Evolutionary conservation across 2,113 vertebrate species (phyloP), one percentile per base, ranked within the genome.

Genomic region (Ifrita kowaldi): DNA sequence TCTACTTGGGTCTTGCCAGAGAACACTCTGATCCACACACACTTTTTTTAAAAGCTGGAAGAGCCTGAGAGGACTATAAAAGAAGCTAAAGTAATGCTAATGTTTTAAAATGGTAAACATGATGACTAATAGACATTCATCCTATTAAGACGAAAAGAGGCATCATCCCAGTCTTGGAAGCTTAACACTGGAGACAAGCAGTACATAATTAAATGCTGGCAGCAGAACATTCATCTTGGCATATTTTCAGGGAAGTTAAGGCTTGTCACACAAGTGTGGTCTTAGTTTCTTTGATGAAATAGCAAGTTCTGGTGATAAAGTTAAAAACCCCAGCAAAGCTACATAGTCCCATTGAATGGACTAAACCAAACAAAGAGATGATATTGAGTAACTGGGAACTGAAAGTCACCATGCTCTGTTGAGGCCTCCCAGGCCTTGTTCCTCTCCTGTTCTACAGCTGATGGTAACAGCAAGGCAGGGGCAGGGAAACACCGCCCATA

Each of bases 1-100:
- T 91, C 73, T 79, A 55, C 53, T 62, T 2, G n/a, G 56, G 30
- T 62, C 87, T 65, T 89, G 87, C 91, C 93, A 96, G 60, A 84
- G 89, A 94, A 96, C 91, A 85, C 90, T 89, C 77, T 93, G 87
- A 89, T 93, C 89, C 83, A 22, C 63, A 41, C 30, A 71, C 47
- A 57, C 78, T 91, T 91, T 23, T 83, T 87, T 60, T 24, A 59
- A 88, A 80, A 88, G 64, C 71, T 88, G 35, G 24, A 85, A 80
- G 75, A 88, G 24, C 81, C 69, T 55, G 59, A 86, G 28, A 74
- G 64, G 19, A 52, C 52, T 75, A 27, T 83, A 71, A 74, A 95
- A 92, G 71, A 93, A 80, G 47, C 63, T 90, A 83, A 94, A 84
- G 88, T 83, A 73, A 78, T 77, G 39, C 47, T 93, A 94, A 90